A percentile compares a stretch with the other conserved stretches of the same genome.
phyloP scores from a whole-genome alignment of 2,113 vertebrate genomes.

The Petroica traversi region DNA sequence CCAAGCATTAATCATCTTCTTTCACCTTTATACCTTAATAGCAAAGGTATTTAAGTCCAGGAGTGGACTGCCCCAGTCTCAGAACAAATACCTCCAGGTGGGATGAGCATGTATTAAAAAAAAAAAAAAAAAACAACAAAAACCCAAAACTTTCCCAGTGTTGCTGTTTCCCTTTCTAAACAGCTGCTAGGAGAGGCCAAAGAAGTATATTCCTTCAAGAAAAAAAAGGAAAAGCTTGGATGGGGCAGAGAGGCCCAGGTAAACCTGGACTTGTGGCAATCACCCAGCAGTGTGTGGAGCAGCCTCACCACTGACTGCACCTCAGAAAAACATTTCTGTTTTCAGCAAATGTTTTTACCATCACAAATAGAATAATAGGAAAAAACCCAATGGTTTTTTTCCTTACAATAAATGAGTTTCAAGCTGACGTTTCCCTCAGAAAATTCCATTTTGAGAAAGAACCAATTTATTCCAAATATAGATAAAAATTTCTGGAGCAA shows the following conservation, averaged over 20 bases:
- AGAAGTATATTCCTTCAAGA: neutral
- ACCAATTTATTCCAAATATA: neutral
- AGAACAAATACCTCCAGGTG: neutral
- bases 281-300: neutral
- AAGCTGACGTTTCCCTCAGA: neutral
- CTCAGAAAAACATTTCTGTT: neutral
- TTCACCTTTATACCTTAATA: neutral
- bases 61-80: neutral
- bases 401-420: neutral
- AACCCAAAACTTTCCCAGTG: neutral
- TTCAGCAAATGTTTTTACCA: neutral
- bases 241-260: neutral
- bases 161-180: neutral
- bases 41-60: neutral
- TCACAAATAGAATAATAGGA: neutral
- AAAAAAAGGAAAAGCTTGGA: neutral
- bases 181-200: neutral
- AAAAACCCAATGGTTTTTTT: neutral
- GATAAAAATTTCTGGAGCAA: neutral
- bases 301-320: neutral
- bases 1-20: neutral
- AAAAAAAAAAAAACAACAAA: neutral
- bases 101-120: neutral
- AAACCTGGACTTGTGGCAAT: rapidly evolving
- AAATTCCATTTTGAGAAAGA: neutral